These are phyloP conservation scores for Desmodus rotundus DNA, from an alignment of 2,113 vertebrate genomes.

Conservation along the genomic window DNA sequence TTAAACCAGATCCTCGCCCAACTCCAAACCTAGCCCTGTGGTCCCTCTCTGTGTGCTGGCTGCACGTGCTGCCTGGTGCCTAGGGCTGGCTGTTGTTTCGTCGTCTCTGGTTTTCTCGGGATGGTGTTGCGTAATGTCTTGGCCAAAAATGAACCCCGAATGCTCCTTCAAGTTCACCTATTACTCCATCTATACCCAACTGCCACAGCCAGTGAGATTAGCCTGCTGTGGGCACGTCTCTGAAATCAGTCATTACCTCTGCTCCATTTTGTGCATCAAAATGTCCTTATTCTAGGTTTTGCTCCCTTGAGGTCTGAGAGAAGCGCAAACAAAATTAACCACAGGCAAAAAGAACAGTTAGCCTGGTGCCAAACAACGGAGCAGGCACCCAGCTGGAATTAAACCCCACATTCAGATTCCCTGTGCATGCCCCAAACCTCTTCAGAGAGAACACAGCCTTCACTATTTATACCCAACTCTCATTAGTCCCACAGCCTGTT, in stretches of 20 bases:
- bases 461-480: background rate
- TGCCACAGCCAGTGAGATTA: background rate
- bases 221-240: background rate
- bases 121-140: background rate
- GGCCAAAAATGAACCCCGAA: background rate
- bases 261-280: background rate
- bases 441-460: background rate
- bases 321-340: conserved; percentile 5
- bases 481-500: background rate
- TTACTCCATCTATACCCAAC: background rate
- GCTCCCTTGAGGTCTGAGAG: background rate
- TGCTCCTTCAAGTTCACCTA: background rate
- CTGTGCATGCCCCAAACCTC: background rate
- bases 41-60: background rate
- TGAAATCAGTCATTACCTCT: background rate
- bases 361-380: background rate
- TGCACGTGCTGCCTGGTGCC: background rate
- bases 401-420: background rate
- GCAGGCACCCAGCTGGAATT: background rate
- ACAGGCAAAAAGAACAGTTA: background rate
- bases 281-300: background rate
- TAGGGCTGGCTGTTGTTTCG: background rate
- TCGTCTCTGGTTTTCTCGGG: background rate
- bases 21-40: background rate
- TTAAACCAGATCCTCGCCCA: background rate